Base-by-base conservation (phyloP, 2,888 invertebrate species). In the Megamerina dolium region DNA sequence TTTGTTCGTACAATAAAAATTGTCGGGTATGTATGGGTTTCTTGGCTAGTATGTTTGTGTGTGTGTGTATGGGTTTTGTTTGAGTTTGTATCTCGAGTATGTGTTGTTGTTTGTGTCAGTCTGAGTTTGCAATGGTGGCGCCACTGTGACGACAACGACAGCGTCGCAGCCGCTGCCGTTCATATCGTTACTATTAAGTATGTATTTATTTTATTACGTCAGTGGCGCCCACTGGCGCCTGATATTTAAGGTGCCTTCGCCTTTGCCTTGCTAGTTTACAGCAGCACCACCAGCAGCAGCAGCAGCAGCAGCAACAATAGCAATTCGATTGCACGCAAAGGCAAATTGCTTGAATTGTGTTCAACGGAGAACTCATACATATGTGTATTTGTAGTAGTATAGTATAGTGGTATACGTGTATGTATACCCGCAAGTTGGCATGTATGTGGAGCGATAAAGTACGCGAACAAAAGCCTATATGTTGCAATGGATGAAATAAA, bases 191-290 rank as follows among this genome's bases (percentile, higher is more conserved):
- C 63, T 63, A 61, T 61, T 67, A n/a, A n/a, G n/a, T n/a, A n/a
- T n/a, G n/a, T n/a, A 63, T 66, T 66, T 63, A 59, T 67, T 68
- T 68, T 64, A 69, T 69, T 67, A 69, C 67, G 68, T 69, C 69
- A 67, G 68, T 66, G 66, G 69, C 66, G 69, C 66, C 68, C 66
- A 65, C 63, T 64, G 68, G 66, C 66, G 66, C 66, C 67, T 59
- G 59, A 49, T 52, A 50, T 48, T 53, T 51, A 50, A 53, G 49
- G 41, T 56, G 52, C 54, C 51, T 49, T 49, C 52, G 50, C 34
- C 31, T 31, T 51, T 51, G 50, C 49, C 43, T 52, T 39, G 57
- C 59, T 29, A 27, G 29, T 37, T n/a, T n/a, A n/a, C 31, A 16
- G 13, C 13, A 31, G 31, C 13, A 16, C 31, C 31, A 31, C 31